Conservation (phyloP, 2,113 vertebrate genomes). For the Paraplagusia blochii region DNA sequence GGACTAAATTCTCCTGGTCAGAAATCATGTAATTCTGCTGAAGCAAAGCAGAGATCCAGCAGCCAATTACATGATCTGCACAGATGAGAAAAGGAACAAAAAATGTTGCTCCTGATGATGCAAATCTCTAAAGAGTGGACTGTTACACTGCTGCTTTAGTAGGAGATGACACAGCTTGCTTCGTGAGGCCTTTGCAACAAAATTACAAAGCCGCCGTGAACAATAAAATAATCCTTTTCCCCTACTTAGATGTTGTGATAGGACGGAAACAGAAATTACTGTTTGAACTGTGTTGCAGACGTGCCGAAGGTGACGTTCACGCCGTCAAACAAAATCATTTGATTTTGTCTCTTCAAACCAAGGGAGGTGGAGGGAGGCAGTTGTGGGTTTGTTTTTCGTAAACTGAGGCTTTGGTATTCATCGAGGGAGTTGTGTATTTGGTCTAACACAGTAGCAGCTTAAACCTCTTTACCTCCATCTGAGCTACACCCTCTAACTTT, state of each 20-base stretch:
- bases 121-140: slow-evolving; percentile 1
- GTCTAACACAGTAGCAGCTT: slow-evolving; percentile 34
- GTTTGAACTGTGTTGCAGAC: slow-evolving; percentile 23
- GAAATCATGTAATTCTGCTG: neutral
- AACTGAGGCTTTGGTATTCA: slow-evolving; percentile 45
- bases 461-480: slow-evolving; percentile 44
- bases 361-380: slow-evolving; percentile 23
- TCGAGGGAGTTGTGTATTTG: slow-evolving; percentile 39
- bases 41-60: slow-evolving; percentile 2
- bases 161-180: too few species aligned
- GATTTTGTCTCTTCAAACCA: slow-evolving; percentile 19
- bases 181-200: slow-evolving; percentile 7
- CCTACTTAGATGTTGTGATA: slow-evolving; percentile 16
- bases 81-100: neutral
- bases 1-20: neutral
- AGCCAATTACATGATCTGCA: slow-evolving; percentile 7
- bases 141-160: too few species aligned
- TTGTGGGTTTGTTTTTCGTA: slow-evolving; percentile 49
- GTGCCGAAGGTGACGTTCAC: slow-evolving; percentile 22
- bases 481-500: slow-evolving; percentile 5
- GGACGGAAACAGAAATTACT: slow-evolving; percentile 16
- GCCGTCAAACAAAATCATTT: slow-evolving; percentile 40
- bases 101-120: neutral
- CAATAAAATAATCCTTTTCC: slow-evolving; percentile 27
- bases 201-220: slow-evolving; percentile 32